Base-by-base conservation (phyloP, 2,113 vertebrate genomes). In the Seriola quinqueradiata region DNA sequence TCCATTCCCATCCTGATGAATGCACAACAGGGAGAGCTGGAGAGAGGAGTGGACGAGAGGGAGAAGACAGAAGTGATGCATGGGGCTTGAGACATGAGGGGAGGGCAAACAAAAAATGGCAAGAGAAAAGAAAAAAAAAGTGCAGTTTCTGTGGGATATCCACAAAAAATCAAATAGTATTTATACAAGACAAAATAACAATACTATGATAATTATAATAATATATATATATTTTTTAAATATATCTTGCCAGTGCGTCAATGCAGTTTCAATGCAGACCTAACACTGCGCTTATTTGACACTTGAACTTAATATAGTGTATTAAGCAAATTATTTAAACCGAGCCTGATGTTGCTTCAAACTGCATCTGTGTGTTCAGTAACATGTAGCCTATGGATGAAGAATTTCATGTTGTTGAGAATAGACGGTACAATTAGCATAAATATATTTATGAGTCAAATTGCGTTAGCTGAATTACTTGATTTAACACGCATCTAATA, bases 1-100 rank as follows among this genome's bases (percentile, higher is more conserved):
- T 92, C 90, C 89, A 70, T 87, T 87, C 82, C 80, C 80, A 88
- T 92, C 85, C 84, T 87, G 85, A 92, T 90, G 90, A 92, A 89
- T 91, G 79, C 76, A 86, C 77, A 90, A 86, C 90, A 83, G 83
- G 81, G 70, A 85, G 74, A 75, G 75, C 69, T 77, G 72, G 75
- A 85, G 65, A 72, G 54, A 59, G 52, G 23, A 44, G 55, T 42
- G 75, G 74, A 85, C 11, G 28, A 74, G 23, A 74, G 28, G 83
- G 79, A 75, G 81, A 74, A 77, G 78, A 93, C 75, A 86, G 78
- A 57, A 75, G 81, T 87, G 82, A 88, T 61, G 77, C 64, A 71
- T 48, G 63, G 28, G 38, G 70, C 34, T 1, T 0, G 21, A 87
- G 74, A 81, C 40, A 68, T 19, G 55, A 73, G 63, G 46, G 57